phyloP scores from a whole-genome alignment of 2,888 invertebrate species.

The Rutpela maculata region DNA sequence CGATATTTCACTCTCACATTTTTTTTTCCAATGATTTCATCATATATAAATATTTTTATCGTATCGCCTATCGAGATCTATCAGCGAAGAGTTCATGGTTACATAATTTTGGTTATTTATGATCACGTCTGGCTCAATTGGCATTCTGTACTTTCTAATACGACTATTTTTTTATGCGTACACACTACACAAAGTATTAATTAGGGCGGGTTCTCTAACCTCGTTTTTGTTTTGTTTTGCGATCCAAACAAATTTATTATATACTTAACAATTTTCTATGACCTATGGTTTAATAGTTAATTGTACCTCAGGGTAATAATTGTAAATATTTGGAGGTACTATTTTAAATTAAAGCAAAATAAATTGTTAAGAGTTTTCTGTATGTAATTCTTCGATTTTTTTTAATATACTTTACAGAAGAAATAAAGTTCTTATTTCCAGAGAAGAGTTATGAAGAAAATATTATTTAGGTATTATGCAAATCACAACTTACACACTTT shows the following conservation, averaged over 20 bases:
- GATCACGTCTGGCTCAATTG: conserved; percentile 10
- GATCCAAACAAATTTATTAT: not conserved
- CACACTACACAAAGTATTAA: not conserved
- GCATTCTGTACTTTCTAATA: conserved; percentile 29
- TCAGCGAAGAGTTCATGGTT: conserved; percentile 33
- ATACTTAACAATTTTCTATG: not conserved
- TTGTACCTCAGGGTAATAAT: not conserved
- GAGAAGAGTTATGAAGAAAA: too few relatives aligned
- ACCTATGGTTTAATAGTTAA: not conserved
- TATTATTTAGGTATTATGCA: too few relatives aligned
- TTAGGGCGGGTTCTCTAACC: conserved; percentile 25
- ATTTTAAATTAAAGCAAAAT: too few relatives aligned
- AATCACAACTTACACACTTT: too few relatives aligned
- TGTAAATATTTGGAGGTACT: too few relatives aligned
- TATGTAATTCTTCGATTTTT: too few relatives aligned
- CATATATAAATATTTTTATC: not conserved
- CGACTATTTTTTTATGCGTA: not conserved
- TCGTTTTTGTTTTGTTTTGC: conserved; percentile 12
- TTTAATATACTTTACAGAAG: too few relatives aligned
- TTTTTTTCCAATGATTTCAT: not conserved
- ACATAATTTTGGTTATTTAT: conserved; percentile 19
- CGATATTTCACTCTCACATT: too few relatives aligned
- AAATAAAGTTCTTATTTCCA: too few relatives aligned
- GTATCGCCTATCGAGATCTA: conserved; percentile 2
- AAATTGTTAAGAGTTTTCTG: too few relatives aligned